Evolutionary conservation across 2,797 vertebrate genomes (phyloP), one percentile per base, ranked within the genome.

Genomic region (Acomys russatus): DNA sequence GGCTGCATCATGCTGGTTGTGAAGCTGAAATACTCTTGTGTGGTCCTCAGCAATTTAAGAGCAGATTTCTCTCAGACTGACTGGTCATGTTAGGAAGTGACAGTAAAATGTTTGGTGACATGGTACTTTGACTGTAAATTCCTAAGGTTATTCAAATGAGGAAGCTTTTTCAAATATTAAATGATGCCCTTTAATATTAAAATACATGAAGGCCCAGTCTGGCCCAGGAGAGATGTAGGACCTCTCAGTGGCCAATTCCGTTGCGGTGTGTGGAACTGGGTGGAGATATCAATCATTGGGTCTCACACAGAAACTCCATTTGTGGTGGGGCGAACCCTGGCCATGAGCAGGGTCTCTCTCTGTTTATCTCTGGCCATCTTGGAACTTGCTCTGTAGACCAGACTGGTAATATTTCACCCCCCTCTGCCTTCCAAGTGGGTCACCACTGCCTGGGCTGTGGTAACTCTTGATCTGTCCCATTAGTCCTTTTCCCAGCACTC

Each of bases 401-500:
- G 44, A 28, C 18, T 68, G 83, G 64, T n/a, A 64, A 68, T 28
- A 54, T n/a, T 70, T 51, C 20, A 51, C 12, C 64, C 68, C 18
- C 20, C 7, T 49, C 61, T 68, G 30, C 6, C 49, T 68, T 18
- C 64, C 18, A 54, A 54, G 64, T 85, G 30, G 33, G 30, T 18
- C 38, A 84, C 44, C 20, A n/a, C 6, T 30, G 28, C 30, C 61
- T 25, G 30, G 28, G 10, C 15, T 54, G n/a, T 68, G 49, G 30
- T 38, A 64, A 61, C 83, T 93, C 54, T 76, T 25, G 23, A 54
- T 33, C 44, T 76, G 54, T 79, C 33, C 73, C 76, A 78, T 76
- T 14, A 22, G 12, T 77, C 70, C n/a, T 94, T 94, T 35, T 92
- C 51, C 83, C 79, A 30, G 71, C 56, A 87, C 49, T 96, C 68